Percentiles rank a stretch among this genome's conserved stretches.
Conservation (phyloP, 2,888 invertebrate genomes). For the Cerceris ruficornis region DNA sequence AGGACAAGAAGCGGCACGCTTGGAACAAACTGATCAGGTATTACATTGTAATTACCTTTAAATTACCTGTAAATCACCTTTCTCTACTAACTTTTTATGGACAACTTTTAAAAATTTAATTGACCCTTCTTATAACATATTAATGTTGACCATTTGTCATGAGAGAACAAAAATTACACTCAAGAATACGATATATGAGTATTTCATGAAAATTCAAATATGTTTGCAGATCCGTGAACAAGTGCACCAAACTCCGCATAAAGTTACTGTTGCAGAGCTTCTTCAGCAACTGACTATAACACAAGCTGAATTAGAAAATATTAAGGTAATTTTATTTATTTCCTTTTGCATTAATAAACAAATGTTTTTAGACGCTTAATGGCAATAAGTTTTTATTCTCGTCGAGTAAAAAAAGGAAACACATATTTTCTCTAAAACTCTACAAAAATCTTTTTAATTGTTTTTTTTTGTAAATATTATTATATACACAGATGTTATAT, state of each 20-base stretch:
- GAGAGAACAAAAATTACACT: not conserved
- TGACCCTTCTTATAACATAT: not conserved
- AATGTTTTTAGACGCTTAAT: no score
- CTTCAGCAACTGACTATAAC: conserved; percentile 92
- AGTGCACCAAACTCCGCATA: conserved; percentile 82
- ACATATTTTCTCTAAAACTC: no score
- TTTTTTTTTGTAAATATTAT: no score
- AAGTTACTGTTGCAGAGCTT: conserved; percentile 91
- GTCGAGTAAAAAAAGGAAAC: no score
- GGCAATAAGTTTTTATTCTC: no score
- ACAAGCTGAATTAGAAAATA: conserved; percentile 93
- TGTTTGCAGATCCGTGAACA: conserved; percentile 71
- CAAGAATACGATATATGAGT: not conserved
- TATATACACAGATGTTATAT: no score
- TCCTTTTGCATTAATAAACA: not conserved
- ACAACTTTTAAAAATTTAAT: not conserved
- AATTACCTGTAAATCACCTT: no score
- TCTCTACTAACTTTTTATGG: not conserved
- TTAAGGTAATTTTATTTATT: conserved; percentile 86
- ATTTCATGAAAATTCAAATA: not conserved
- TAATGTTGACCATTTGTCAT: no score
- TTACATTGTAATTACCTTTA: not conserved
- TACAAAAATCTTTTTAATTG: no score
- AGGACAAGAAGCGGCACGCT: conserved; percentile 90
- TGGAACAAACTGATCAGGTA: conserved; percentile 89